phyloP scores from a whole-genome alignment of 1,140 invertebrate genomes.

The Eriosoma lanigerum region DNA sequence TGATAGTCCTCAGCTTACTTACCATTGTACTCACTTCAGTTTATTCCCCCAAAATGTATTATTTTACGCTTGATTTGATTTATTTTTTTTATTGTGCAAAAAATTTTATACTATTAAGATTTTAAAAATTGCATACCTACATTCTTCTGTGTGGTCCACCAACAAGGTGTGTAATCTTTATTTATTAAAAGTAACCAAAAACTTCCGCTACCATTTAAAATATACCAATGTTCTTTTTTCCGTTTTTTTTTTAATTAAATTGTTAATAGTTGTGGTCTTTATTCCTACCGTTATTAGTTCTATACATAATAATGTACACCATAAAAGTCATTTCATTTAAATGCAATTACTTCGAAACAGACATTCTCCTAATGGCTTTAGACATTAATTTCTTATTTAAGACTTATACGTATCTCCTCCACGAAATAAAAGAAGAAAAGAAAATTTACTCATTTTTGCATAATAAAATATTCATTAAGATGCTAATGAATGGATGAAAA shows the following conservation, averaged over 20 bases:
- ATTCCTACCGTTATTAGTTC: slow-evolving; percentile 4
- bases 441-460: slow-evolving; percentile 12
- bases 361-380: background rate
- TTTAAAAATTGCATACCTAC: background rate
- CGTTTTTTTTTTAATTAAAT: slow-evolving; percentile 28
- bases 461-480: slow-evolving; percentile 33
- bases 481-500: slow-evolving; percentile 33
- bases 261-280: background rate
- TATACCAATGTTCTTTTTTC: background rate
- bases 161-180: background rate
- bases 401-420: background rate
- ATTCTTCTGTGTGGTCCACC: background rate
- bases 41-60: background rate
- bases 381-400: slow-evolving; percentile 41
- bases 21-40: background rate
- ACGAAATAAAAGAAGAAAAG: background rate
- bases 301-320: background rate
- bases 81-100: background rate
- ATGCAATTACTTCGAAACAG: slow-evolving; percentile 16
- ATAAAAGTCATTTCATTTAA: slow-evolving; percentile 8
- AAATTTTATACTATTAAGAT: background rate
- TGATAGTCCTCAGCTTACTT: background rate
- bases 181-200: slow-evolving; percentile 20
- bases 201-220: background rate
- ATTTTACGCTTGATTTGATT: background rate